Evolutionary conservation across 2,888 invertebrate genomes (phyloP), one percentile per base, ranked within the genome.

Genomic region (Sphaeridia pumilis): DNA sequence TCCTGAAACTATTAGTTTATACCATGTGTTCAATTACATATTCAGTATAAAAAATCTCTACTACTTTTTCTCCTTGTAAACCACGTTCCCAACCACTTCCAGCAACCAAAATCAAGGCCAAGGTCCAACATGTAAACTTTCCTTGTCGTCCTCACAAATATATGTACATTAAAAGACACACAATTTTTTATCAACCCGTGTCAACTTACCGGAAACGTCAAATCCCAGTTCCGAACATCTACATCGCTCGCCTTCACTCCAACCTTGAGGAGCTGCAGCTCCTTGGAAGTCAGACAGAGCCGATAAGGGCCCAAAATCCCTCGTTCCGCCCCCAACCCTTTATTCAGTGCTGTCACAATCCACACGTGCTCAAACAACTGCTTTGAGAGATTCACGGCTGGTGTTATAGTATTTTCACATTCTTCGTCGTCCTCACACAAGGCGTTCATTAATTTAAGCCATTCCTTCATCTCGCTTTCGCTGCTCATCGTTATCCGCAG

Each of bases 261-360:
- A 48, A 84, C 81, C 71, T 84, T 84, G 57, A 90, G 82, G 65
- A 93, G 76, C 49, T 83, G 82, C 49, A 94, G 74, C 2, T 82
- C 82, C 68, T 83, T 83, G 68, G 86, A 82, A 0, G 88, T 87
- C 62, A 94, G 77, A 71, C 92, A 92, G 55, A 93, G 77, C 67
- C 88, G 81, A 74, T 88, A 87, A 17, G 78, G 75, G 0, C 89
- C 88, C 61, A 81, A 74, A 66, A 86, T 81, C 67, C 80, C 82
- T 68, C 78, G 80, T 46, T 79, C 78, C 43, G 80, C 82, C 1
- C 88, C 89, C 58, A 92, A 74, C 3, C 88, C 89, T 67, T 84
- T 83, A 67, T 83, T 83, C 70, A 87, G 83, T 35, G 93, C 80
- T 54, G 79, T 79, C 57, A 93, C 90, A 72, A 87, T 84, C 93